Conservation (phyloP, 2,113 vertebrate species). For the Astur gentilis region DNA sequence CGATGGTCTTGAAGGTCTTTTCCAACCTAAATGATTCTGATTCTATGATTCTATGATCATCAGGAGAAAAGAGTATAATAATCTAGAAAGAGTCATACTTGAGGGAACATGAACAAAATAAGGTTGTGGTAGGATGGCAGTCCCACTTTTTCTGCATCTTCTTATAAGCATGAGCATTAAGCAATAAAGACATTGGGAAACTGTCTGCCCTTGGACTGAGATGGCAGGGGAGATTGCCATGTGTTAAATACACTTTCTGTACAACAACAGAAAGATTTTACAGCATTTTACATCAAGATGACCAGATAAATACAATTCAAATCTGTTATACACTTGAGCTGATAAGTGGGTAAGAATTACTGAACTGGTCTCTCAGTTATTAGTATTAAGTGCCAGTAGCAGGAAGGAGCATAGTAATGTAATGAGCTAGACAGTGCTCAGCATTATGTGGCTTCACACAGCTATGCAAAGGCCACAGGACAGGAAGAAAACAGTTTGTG, state of each 20-base stretch:
- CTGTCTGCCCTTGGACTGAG: background rate
- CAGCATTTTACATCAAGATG: background rate
- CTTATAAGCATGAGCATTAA: background rate
- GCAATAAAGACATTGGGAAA: background rate
- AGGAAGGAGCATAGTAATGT: background rate
- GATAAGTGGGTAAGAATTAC: background rate
- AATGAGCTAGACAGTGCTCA: background rate
- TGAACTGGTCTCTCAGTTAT: background rate
- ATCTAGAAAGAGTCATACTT: background rate
- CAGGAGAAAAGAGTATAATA: background rate
- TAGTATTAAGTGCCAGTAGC: background rate
- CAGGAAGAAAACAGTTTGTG: background rate
- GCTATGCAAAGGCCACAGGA: background rate
- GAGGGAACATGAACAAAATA: background rate
- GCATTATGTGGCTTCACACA: background rate
- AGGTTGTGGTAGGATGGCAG: background rate
- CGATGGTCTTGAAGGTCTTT: no score
- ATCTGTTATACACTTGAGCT: background rate
- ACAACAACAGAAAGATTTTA: accelerated
- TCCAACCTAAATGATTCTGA: no score
- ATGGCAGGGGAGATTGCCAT: background rate
- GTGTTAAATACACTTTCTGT: background rate
- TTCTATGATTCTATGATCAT: background rate
- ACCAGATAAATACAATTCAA: background rate
- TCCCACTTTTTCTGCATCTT: background rate